phyloP scores from a whole-genome alignment of 2,888 invertebrate species.

The Cordilura impudica region DNA sequence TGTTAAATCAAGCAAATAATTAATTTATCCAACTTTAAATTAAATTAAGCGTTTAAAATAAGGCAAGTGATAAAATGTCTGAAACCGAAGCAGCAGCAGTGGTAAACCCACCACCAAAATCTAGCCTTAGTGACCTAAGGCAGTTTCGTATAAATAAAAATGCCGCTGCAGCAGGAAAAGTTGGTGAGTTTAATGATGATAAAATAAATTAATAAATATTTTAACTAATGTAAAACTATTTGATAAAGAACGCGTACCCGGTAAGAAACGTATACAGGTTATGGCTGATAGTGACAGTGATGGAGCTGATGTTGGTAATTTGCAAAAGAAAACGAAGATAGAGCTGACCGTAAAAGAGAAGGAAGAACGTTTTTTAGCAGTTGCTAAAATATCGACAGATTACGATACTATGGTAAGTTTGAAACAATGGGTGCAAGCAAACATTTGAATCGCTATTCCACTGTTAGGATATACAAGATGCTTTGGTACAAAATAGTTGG shows the following conservation, averaged over 20 bases:
- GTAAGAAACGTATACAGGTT: conserved; percentile 75
- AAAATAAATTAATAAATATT: background rate
- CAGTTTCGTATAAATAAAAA: conserved; percentile 75
- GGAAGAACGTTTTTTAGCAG: conserved; percentile 75
- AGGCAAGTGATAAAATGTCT: conserved; percentile 66
- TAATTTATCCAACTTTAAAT: background rate
- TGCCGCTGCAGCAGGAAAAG: conserved; percentile 63
- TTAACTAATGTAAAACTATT: background rate
- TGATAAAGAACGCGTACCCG: conserved; percentile 75
- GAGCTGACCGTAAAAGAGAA: conserved; percentile 74
- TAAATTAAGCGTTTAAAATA: background rate
- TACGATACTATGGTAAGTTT: conserved; percentile 77
- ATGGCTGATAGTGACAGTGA: conserved; percentile 77
- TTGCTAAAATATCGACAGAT: conserved; percentile 74
- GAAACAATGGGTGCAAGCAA: background rate
- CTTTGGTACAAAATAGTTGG: conserved; percentile 77
- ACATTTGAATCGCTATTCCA: background rate
- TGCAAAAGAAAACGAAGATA: conserved; percentile 72
- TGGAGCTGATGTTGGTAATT: conserved; percentile 68
- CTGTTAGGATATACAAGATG: conserved; percentile 77
- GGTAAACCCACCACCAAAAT: conserved; percentile 66
- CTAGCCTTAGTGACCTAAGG: conserved; percentile 73
- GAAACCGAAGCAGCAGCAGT: conserved; percentile 68
- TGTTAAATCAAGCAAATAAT: conserved; percentile 15
- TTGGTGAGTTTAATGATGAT: conserved; percentile 62